Percentiles rank a stretch among this genome's conserved stretches.
Conservation (phyloP, 2,113 vertebrate species). For the Raja brachyura region DNA sequence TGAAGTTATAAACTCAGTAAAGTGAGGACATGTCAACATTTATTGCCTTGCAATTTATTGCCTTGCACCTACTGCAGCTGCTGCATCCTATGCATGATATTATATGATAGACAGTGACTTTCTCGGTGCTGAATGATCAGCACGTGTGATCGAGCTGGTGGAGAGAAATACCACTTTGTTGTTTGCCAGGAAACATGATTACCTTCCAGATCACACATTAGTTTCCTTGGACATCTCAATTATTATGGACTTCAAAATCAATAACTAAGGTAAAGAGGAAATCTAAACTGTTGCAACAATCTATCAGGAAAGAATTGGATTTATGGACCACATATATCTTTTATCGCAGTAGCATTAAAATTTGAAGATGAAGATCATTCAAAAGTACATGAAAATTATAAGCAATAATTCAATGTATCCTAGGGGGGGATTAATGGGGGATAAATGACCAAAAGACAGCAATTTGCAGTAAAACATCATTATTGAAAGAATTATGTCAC, state of each 20-base stretch:
- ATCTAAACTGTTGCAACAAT: neutral
- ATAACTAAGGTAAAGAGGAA: neutral
- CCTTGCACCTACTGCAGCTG: too few species aligned
- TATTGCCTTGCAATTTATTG: too few species aligned
- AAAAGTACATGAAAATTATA: neutral
- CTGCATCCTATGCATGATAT: too few species aligned
- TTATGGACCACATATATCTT: neutral
- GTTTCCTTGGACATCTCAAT: neutral
- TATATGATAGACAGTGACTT: too few species aligned
- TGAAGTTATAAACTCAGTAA: neutral
- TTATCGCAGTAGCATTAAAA: neutral
- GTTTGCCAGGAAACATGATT: neutral
- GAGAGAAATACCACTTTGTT: neutral
- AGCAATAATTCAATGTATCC: neutral
- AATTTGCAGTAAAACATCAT: constrained; percentile 3
- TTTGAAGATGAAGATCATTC: neutral
- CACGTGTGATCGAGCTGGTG: neutral
- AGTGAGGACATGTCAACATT: too few species aligned
- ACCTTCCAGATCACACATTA: neutral
- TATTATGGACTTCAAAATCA: neutral
- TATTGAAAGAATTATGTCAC: neutral
- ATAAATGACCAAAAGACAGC: neutral
- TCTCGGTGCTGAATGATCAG: neutral
- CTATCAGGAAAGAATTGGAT: neutral
- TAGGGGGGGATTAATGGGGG: neutral